Percentiles rank a stretch among this genome's conserved stretches.
phyloP scores from a whole-genome alignment of 2,888 invertebrate genomes.

The Drosophila paranaensis region DNA sequence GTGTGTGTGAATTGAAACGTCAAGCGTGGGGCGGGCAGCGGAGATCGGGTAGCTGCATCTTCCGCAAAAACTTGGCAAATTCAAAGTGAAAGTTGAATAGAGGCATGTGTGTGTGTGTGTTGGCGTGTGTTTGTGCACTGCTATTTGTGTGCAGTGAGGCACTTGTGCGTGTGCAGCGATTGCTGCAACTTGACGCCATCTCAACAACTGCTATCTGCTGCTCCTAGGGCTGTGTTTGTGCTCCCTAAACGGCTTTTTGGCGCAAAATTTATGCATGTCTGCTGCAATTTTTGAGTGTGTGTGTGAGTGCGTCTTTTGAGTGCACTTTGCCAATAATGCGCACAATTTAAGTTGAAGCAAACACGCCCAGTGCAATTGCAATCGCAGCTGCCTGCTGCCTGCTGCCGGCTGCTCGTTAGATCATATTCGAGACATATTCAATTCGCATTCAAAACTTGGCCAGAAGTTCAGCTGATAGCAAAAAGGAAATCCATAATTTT shows the following conservation, averaged over 20 bases:
- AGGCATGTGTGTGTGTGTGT: slow-evolving; percentile 27
- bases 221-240: slow-evolving; percentile 9
- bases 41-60: slow-evolving; percentile 14
- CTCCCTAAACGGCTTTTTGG: slow-evolving; percentile 67
- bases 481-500: background rate
- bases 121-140: slow-evolving; percentile 11
- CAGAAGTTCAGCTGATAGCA: slow-evolving; percentile 46
- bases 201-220: slow-evolving; percentile 22
- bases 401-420: slow-evolving; percentile 18
- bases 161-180: slow-evolving; percentile 57
- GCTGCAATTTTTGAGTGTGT: slow-evolving; percentile 38
- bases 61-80: slow-evolving; percentile 69
- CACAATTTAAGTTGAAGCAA: slow-evolving; percentile 75
- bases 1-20: slow-evolving; percentile 33
- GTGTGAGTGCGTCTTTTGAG: slow-evolving; percentile 52
- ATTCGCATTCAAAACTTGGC: slow-evolving; percentile 29
- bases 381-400: slow-evolving; percentile 36
- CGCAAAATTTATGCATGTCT: slow-evolving; percentile 72
- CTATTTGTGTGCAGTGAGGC: slow-evolving; percentile 65
- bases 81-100: slow-evolving; percentile 75
- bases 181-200: slow-evolving; percentile 60
- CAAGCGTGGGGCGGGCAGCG: background rate
- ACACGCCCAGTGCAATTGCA: slow-evolving; percentile 50
- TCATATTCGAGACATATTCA: slow-evolving; percentile 31
- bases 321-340: slow-evolving; percentile 80